Evolutionary conservation across 2,888 invertebrate species (phyloP).

Genomic region (Oscheius sp.): DNA sequence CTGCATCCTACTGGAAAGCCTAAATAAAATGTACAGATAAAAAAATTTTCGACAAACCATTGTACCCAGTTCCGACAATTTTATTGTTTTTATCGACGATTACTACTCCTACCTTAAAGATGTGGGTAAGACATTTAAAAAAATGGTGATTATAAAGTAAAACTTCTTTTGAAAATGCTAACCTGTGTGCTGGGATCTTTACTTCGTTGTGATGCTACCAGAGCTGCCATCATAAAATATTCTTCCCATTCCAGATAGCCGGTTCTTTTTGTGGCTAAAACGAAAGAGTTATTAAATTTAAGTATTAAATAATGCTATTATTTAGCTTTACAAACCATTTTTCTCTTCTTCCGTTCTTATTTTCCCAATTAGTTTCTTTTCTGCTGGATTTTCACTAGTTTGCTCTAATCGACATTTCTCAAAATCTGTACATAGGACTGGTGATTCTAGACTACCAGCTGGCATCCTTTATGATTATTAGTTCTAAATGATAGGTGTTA

Average conservation of each 20-base stretch:
- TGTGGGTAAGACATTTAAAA: background rate
- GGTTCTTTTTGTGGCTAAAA: constrained; percentile 24
- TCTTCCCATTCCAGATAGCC: constrained; percentile 32
- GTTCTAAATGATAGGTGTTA: too few relatives aligned
- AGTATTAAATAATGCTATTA: background rate
- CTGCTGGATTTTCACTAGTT: too few relatives aligned
- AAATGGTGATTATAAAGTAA: too few relatives aligned
- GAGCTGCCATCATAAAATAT: constrained; percentile 34
- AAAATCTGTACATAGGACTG: too few relatives aligned
- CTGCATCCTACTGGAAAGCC: constrained; percentile 84
- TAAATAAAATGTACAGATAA: background rate
- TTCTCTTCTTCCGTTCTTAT: too few relatives aligned
- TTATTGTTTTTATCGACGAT: constrained; percentile 86
- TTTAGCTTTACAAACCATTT: too few relatives aligned
- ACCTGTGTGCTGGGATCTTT: constrained; percentile 59
- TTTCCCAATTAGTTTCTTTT: too few relatives aligned
- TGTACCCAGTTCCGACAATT: constrained; percentile 93
- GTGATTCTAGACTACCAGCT: too few relatives aligned
- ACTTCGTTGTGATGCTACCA: constrained; percentile 43
- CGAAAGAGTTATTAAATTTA: background rate
- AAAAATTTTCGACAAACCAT: constrained; percentile 78
- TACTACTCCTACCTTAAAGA: constrained; percentile 80
- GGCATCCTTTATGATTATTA: too few relatives aligned
- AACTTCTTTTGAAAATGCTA: background rate
- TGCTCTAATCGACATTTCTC: too few relatives aligned